Percentiles rank a stretch among this genome's conserved stretches.
Conservation (phyloP, 2,113 vertebrate genomes). For the Microtus montanus region DNA sequence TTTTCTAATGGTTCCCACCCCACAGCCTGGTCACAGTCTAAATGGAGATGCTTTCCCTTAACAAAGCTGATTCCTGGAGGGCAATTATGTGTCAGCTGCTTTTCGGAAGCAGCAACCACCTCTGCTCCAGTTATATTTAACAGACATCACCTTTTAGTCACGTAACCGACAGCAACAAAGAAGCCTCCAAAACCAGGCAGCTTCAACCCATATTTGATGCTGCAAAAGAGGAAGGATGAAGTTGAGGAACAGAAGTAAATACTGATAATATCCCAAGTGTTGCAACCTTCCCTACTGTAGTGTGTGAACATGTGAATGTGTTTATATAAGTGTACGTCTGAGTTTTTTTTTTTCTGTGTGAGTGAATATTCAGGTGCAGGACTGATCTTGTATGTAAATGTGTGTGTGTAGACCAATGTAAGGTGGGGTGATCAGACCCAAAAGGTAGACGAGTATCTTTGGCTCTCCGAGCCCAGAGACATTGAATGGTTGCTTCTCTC, state of each 20-base stretch:
- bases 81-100: too few species aligned
- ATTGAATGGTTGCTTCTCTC: neutral
- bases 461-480: neutral
- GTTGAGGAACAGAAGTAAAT: slow-evolving; percentile 53
- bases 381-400: neutral
- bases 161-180: neutral
- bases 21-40: neutral
- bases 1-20: neutral
- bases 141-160: neutral
- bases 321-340: neutral
- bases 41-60: neutral
- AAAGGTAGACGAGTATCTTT: neutral
- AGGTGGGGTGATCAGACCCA: neutral
- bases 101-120: neutral
- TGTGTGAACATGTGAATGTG: neutral
- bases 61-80: neutral
- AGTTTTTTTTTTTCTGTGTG: neutral
- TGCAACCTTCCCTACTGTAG: slow-evolving; percentile 42
- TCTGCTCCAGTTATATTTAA: neutral
- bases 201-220: neutral
- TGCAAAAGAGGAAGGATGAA: neutral
- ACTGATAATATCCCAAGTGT: neutral
- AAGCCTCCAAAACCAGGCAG: neutral
- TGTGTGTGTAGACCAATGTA: neutral
- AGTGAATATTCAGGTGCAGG: neutral